phyloP scores from a whole-genome alignment of 2,888 invertebrate species.

The Axea sp. region DNA sequence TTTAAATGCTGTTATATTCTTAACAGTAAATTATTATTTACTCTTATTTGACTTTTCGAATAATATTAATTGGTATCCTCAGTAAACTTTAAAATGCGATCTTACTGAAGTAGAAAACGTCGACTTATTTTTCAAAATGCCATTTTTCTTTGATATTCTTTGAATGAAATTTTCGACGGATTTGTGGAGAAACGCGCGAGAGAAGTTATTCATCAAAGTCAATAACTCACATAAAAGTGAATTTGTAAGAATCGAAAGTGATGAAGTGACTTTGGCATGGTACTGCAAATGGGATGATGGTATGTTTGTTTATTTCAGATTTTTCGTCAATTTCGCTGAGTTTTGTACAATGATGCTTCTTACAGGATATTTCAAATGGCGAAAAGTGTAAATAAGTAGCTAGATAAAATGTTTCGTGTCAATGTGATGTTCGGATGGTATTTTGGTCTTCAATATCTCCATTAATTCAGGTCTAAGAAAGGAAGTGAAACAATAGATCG shows the following conservation, averaged over 20 bases:
- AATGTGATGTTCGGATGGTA: background rate
- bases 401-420: slow-evolving; percentile 7
- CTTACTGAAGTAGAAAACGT: background rate
- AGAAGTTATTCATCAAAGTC: slow-evolving; percentile 50
- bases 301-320: slow-evolving; percentile 12
- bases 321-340: background rate
- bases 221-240: slow-evolving; percentile 47
- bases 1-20: slow-evolving; percentile 13
- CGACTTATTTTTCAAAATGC: slow-evolving; percentile 10
- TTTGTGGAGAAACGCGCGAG: slow-evolving; percentile 21
- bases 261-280: slow-evolving; percentile 56
- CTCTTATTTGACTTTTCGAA: too few species aligned
- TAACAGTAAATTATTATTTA: slow-evolving; percentile 2
- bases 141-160: slow-evolving; percentile 11
- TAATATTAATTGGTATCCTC: too few species aligned
- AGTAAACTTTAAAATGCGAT: too few species aligned
- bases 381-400: background rate
- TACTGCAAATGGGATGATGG: slow-evolving; percentile 48
- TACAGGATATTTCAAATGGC: too few species aligned
- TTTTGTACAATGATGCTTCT: background rate
- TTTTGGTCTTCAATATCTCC: slow-evolving; percentile 30
- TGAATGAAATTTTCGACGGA: slow-evolving; percentile 25
- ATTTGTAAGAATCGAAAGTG: slow-evolving; percentile 58
- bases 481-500: slow-evolving; percentile 60
- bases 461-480: slow-evolving; percentile 53